Conservation (phyloP, 2,888 invertebrate species). For the Rutpela maculata region DNA sequence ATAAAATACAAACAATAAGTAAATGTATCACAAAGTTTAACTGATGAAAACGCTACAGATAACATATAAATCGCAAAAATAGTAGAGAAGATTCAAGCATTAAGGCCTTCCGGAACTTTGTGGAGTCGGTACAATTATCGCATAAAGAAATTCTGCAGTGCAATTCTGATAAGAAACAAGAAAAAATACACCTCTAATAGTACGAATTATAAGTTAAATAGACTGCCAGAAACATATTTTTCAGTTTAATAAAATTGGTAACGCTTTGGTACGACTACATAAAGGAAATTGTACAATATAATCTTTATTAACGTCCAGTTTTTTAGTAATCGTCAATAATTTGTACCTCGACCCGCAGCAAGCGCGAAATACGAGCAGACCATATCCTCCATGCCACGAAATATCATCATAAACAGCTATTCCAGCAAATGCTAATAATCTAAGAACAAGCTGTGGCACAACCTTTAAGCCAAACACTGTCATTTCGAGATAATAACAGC, state of each 20-base stretch:
- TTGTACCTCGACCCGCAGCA: constrained; percentile 11
- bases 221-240: neutral
- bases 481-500: constrained; percentile 45
- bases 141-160: no score
- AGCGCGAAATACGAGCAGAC: constrained; percentile 28
- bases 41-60: no score
- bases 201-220: neutral
- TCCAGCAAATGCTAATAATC: constrained; percentile 47
- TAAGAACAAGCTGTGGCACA: constrained; percentile 30
- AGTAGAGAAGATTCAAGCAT: no score
- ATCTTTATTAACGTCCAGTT: constrained; percentile 8
- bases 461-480: constrained; percentile 36
- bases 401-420: constrained; percentile 44
- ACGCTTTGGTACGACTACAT: neutral
- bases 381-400: constrained; percentile 38
- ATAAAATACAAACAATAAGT: no score
- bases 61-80: no score
- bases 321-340: constrained; percentile 32
- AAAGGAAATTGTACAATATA: neutral
- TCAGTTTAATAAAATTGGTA: neutral
- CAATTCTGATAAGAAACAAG: no score
- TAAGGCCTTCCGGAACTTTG: no score
- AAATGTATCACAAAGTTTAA: no score
- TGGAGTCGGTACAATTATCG: no score
- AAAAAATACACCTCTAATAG: no score